A percentile compares a stretch with the other conserved stretches of the same genome.
Conservation (phyloP, 2,113 vertebrate species). For the Romanogobio albipinnatus region DNA sequence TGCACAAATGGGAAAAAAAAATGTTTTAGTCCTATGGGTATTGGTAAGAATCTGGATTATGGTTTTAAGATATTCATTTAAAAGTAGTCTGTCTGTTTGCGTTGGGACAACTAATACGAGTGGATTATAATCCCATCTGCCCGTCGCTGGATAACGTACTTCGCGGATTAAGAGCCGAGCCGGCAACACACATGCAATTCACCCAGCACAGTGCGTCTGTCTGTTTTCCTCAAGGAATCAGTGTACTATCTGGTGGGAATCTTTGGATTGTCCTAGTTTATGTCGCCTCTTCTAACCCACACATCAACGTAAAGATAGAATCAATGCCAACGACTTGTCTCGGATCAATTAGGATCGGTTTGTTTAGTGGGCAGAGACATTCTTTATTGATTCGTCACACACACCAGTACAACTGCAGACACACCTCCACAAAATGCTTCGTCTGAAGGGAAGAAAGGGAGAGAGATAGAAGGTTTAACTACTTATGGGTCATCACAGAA, state of each 20-base stretch:
- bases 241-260: conserved; percentile 4
- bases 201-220: not conserved
- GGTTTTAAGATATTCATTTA: conserved; percentile 58
- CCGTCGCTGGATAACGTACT: conserved; percentile 48
- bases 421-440: not conserved
- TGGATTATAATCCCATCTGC: conserved; percentile 72
- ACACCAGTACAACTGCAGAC: not conserved
- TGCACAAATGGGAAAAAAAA: no score
- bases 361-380: conserved; percentile 24
- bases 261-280: conserved; percentile 14
- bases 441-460: not conserved
- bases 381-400: conserved; percentile 30
- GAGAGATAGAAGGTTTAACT: not conserved
- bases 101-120: conserved; percentile 57
- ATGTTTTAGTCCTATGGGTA: not conserved
- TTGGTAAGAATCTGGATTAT: conserved; percentile 41
- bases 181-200: conserved; percentile 26
- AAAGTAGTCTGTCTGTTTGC: conserved; percentile 62
- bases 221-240: conserved; percentile 12
- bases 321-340: conserved; percentile 27
- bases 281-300: not conserved
- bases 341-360: conserved; percentile 1
- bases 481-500: not conserved
- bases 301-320: conserved; percentile 20
- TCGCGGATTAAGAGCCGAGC: conserved; percentile 60